Percentiles rank a stretch among this genome's conserved stretches.
phyloP scores from a whole-genome alignment of 2,888 invertebrate species.

The Crematogaster levior region DNA sequence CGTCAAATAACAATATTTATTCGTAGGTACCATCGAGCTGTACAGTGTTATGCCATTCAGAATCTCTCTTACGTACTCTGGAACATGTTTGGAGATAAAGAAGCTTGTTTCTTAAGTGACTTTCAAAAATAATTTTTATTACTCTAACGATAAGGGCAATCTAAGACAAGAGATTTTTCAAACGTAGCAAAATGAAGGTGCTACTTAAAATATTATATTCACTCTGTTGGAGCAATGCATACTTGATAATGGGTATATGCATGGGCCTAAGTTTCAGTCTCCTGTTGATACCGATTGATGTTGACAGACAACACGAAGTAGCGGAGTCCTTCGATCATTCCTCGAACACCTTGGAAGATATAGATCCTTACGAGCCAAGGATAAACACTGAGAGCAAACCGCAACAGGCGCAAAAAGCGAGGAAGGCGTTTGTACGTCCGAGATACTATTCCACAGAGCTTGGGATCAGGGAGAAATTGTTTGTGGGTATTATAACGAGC shows the following conservation, averaged over 20 bases:
- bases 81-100: background rate
- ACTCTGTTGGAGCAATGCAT: conserved; percentile 86
- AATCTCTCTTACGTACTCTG: background rate
- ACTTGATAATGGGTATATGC: conserved; percentile 87
- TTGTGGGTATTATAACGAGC: conserved; percentile 94
- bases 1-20: background rate
- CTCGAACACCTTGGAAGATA: conserved; percentile 68
- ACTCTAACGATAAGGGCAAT: background rate
- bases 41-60: background rate
- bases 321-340: conserved; percentile 66
- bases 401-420: conserved; percentile 85
- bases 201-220: conserved; percentile 78
- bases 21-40: conserved; percentile 1
- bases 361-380: conserved; percentile 86
- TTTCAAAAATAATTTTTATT: background rate
- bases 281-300: conserved; percentile 86
- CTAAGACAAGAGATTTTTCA: background rate
- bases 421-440: conserved; percentile 91
- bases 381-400: conserved; percentile 86
- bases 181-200: conserved; percentile 72
- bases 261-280: conserved; percentile 88
- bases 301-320: conserved; percentile 79
- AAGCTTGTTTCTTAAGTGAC: background rate
- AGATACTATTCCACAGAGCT: conserved; percentile 98
- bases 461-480: conserved; percentile 95